Conservation (phyloP, 2,888 invertebrate species). For the Mantis religiosa region DNA sequence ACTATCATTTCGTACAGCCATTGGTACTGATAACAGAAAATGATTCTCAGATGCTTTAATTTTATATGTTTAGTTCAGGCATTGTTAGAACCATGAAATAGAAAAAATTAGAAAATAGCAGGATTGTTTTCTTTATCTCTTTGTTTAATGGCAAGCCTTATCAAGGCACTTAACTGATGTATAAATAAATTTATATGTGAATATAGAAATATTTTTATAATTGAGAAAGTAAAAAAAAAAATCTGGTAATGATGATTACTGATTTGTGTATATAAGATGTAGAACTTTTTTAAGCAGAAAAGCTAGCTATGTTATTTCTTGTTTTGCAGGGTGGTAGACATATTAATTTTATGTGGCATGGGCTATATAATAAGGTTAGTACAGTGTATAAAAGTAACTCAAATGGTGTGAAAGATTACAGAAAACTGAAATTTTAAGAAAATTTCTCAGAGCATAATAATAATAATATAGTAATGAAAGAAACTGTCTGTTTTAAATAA, state of each 20-base stretch:
- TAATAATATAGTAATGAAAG: too few relatives aligned
- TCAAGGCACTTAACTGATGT: constrained; percentile 13
- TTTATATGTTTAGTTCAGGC: not conserved
- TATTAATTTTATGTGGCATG: constrained; percentile 21
- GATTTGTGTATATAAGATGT: constrained; percentile 14
- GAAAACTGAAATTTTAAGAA: not conserved
- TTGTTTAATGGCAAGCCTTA: not conserved
- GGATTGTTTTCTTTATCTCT: constrained; percentile 7
- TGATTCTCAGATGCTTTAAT: not conserved
- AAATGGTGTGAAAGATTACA: not conserved
- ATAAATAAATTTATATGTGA: constrained; percentile 20
- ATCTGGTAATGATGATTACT: not conserved
- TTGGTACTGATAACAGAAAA: not conserved
- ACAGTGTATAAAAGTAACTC: not conserved
- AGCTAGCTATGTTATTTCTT: not conserved
- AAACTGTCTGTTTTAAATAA: not conserved
- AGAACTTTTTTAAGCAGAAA: not conserved
- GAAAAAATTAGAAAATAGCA: not conserved
- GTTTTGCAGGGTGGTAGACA: constrained; percentile 14
- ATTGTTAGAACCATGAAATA: not conserved
- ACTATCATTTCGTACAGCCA: not conserved
- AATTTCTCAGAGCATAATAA: not conserved
- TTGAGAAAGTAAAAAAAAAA: not conserved
- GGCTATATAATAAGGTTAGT: constrained; percentile 21
- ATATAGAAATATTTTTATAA: constrained; percentile 24